Conservation (phyloP, 2,797 vertebrate species). For the Brotula barbata region DNA sequence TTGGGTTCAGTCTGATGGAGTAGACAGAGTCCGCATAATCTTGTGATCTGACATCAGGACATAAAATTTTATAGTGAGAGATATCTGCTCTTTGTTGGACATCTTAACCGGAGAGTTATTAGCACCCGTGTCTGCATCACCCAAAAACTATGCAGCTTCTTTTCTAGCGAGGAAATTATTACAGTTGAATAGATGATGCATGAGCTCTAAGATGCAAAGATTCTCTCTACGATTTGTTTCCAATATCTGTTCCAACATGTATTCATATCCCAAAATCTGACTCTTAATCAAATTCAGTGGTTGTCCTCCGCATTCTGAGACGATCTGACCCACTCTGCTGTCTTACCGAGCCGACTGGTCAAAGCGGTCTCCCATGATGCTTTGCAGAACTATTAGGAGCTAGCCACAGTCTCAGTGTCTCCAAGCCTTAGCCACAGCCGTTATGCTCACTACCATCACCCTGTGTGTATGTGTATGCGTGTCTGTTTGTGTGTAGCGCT, state of each 20-base stretch:
- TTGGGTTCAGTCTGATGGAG: background rate
- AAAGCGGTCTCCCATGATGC: constrained; percentile 65
- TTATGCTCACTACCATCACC: constrained; percentile 46
- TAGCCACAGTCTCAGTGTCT: constrained; percentile 72
- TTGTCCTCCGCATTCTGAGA: constrained; percentile 25
- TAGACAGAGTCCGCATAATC: background rate
- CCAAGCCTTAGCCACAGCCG: constrained; percentile 63
- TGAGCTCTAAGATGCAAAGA: constrained; percentile 13
- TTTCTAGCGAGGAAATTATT: constrained; percentile 42
- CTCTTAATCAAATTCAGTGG: constrained; percentile 29
- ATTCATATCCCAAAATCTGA: constrained; percentile 28
- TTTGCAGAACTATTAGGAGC: constrained; percentile 67
- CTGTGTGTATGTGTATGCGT: constrained; percentile 23
- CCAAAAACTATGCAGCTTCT: constrained; percentile 13
- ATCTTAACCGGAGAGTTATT: constrained; percentile 15
- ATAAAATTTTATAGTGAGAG: background rate
- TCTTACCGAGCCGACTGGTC: constrained; percentile 60
- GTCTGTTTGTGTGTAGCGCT: constrained; percentile 6
- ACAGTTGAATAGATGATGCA: constrained; percentile 30
- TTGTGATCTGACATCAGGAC: background rate
- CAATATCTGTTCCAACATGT: constrained; percentile 35
- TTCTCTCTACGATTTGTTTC: constrained; percentile 35
- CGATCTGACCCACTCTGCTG: constrained; percentile 44
- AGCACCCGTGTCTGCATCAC: constrained; percentile 16
- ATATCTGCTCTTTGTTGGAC: background rate